Evolutionary conservation across 2,888 invertebrate species (phyloP).

Genomic region (Drosophila mercatorum): DNA sequence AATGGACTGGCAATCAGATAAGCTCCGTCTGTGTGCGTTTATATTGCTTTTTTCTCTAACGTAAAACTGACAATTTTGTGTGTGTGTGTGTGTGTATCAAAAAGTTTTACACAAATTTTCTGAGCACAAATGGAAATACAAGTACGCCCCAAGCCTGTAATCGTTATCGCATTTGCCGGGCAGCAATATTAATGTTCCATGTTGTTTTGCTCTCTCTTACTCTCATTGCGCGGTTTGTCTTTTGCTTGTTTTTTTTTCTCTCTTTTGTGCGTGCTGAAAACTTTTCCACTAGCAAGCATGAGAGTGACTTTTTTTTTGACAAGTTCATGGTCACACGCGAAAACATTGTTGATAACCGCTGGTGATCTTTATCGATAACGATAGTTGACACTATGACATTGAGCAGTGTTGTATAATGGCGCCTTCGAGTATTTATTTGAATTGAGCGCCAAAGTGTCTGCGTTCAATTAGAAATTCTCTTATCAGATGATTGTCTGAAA

Average conservation of each 20-base stretch:
- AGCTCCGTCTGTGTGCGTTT: constrained; percentile 33
- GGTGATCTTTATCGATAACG: constrained; percentile 59
- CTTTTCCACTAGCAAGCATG: constrained; percentile 39
- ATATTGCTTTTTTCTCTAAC: constrained; percentile 1
- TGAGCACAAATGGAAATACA: constrained; percentile 27
- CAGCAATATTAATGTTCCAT: constrained; percentile 27
- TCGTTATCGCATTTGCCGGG: constrained; percentile 66
- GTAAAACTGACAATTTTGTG: constrained; percentile 2
- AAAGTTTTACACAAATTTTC: constrained; percentile 11
- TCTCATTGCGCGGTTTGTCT: constrained; percentile 10
- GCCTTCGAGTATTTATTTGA: constrained; percentile 24
- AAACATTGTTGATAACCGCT: constrained; percentile 12
- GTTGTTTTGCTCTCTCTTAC: constrained; percentile 12
- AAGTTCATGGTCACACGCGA: constrained; percentile 65
- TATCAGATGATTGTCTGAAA: constrained; percentile 19
- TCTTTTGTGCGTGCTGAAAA: constrained; percentile 30
- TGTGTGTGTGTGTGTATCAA: not conserved
- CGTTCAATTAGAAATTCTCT: constrained; percentile 1
- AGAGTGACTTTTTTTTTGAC: constrained; percentile 11
- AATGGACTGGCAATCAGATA: constrained; percentile 43
- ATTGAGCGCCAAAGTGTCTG: constrained; percentile 40
- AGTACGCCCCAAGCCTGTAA: constrained; percentile 38
- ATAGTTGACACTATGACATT: constrained; percentile 38
- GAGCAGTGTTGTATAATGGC: constrained; percentile 34
- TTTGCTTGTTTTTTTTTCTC: constrained; percentile 13